Conservation (phyloP, 1,140 invertebrate genomes). For the Helicorthomorpha holstii region DNA sequence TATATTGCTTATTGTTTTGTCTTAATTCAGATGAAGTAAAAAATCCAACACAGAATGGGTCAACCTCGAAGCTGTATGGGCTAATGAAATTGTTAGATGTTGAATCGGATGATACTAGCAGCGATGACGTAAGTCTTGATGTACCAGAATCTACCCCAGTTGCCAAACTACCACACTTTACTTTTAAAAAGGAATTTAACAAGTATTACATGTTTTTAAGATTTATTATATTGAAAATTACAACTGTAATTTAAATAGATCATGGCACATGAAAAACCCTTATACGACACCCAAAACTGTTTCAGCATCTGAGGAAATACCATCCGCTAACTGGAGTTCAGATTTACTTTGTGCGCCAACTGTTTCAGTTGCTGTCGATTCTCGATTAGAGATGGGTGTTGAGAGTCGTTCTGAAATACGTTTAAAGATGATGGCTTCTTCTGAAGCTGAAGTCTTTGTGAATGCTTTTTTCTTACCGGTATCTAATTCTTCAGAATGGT, state of each 20-base stretch:
- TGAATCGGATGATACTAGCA: not conserved
- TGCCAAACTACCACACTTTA: too few species aligned
- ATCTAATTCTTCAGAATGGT: too few species aligned
- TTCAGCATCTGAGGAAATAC: too few species aligned
- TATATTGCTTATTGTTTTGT: too few species aligned
- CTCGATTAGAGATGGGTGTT: constrained; percentile 53
- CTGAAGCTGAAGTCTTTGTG: constrained; percentile 38
- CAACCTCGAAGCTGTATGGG: not conserved
- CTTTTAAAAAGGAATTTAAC: not conserved
- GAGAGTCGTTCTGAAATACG: constrained; percentile 51
- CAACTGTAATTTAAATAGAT: too few species aligned
- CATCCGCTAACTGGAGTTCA: too few species aligned
- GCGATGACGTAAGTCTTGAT: not conserved
- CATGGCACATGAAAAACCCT: too few species aligned
- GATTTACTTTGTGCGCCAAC: too few species aligned
- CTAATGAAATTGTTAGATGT: not conserved
- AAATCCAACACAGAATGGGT: not conserved
- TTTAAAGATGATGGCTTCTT: constrained; percentile 42
- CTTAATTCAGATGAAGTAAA: not conserved
- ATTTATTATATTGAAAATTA: constrained; percentile 1
- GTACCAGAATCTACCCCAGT: too few species aligned
- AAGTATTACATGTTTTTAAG: not conserved
- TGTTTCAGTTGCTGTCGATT: constrained; percentile 53
- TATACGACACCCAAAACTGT: too few species aligned
- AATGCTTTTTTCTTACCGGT: constrained; percentile 19